Evolutionary conservation across 2,797 vertebrate genomes (phyloP).

Genomic region (Oceanodroma leucorhoa): DNA sequence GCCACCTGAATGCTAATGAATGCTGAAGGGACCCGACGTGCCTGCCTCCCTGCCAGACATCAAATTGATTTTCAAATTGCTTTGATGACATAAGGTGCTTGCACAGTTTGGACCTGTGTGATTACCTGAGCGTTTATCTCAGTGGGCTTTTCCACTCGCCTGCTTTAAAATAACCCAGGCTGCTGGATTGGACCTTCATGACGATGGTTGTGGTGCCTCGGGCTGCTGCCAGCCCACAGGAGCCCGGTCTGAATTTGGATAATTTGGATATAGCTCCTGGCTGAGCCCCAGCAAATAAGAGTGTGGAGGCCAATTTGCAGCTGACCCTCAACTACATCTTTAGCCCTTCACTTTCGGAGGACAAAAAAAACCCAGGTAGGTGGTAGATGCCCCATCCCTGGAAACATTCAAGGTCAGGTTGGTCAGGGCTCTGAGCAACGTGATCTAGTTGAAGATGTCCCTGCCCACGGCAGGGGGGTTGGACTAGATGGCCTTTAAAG

Average conservation of each 20-base stretch:
- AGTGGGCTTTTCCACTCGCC: slow-evolving; percentile 11
- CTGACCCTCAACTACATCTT: not conserved
- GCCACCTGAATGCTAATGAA: slow-evolving; percentile 64
- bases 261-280: not conserved
- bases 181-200: not conserved
- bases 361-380: not conserved
- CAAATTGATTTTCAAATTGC: slow-evolving; percentile 79
- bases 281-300: not conserved
- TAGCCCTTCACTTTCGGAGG: not conserved
- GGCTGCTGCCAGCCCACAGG: not conserved
- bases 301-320: not conserved
- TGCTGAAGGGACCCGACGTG: not conserved
- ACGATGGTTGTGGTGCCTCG: not conserved
- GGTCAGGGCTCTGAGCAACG: not conserved
- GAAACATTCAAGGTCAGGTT: not conserved
- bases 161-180: slow-evolving; percentile 20
- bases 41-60: slow-evolving; percentile 69
- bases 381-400: not conserved
- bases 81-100: slow-evolving; percentile 72
- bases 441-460: not conserved
- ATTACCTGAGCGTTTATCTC: slow-evolving; percentile 67
- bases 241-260: not conserved
- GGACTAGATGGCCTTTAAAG: not conserved
- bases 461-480: not conserved
- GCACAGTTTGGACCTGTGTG: slow-evolving; percentile 63